Base-by-base conservation (phyloP, 2,888 invertebrate genomes). In the Conops quadrifasciatus region DNA sequence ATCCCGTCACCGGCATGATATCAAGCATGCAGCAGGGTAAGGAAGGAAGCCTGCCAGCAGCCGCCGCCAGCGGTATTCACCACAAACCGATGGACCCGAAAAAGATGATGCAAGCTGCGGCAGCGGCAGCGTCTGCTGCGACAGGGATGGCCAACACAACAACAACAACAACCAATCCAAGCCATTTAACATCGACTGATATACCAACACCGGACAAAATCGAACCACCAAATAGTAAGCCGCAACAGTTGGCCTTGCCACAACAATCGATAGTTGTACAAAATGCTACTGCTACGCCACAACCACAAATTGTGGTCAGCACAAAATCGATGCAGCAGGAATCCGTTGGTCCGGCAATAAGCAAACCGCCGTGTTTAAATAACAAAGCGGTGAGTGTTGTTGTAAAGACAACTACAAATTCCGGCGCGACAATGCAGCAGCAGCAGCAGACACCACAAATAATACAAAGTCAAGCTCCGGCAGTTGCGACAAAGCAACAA, bases 1-100 rank as follows among this genome's bases (percentile, higher is more conserved):
- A 93, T 84, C 92, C 93, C 0, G 92, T 92, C 0, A 93, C 92
- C 0, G 93, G 93, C 2, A 85, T 93, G 45, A 91, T 90, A 71
- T 90, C 91, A 0, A 90, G 91, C 26, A 89, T 87, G 90, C 78
- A 80, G 0, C 91, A 91, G 77, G 90, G 90, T 63, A 92, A 92
- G 79, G 92, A 92, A 80, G 80, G 83, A 3, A 84, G 80, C 67
- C 71, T 83, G 47, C 83, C 83, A 7, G 80, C 81, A 24, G 80
- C 84, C 1, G 81, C 80, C 49, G 81, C 80, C 4, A 80, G 68
- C 78, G n/a, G 81, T 77, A 69, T 26, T 19, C 49, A 65, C 51
- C 28, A 64, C 64, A 43, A 60, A 24, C 74, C 75, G 9, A 69
- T 72, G 47, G 77, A 77, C 49, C 72, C 75, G n/a, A 77, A 76